A percentile compares a stretch with the other conserved stretches of the same genome.
These are phyloP conservation scores for Mycteria americana DNA, from an alignment of 2,797 vertebrate species.

Conservation along the genomic window DNA sequence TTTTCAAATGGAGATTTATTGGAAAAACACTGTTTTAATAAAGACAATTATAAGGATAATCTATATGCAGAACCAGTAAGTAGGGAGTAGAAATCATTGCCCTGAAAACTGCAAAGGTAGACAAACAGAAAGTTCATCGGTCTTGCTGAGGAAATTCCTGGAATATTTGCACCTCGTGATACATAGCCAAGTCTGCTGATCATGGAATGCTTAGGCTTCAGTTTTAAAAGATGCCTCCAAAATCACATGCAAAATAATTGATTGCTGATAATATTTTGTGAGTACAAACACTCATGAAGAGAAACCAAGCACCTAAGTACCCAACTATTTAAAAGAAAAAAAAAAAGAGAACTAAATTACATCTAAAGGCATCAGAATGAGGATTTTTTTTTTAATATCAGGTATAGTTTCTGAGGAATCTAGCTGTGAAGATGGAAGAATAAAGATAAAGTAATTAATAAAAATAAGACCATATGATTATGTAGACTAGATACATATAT, in stretches of 20 bases:
- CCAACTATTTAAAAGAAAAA: neutral
- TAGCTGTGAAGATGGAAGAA: neutral
- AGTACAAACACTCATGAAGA: neutral
- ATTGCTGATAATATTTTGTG: neutral
- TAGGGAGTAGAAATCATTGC: neutral
- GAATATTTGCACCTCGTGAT: slow-evolving; percentile 40
- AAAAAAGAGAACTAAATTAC: neutral
- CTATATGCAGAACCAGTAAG: neutral
- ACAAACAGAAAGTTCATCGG: neutral
- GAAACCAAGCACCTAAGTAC: neutral
- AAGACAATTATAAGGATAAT: neutral
- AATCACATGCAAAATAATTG: neutral
- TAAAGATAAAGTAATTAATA: neutral
- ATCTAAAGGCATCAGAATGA: neutral
- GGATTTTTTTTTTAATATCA: neutral
- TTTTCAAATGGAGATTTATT: neutral
- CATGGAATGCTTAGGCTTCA: neutral
- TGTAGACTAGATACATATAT: neutral
- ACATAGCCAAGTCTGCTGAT: neutral
- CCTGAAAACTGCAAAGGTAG: neutral
- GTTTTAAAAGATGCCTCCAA: neutral
- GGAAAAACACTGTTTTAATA: neutral
- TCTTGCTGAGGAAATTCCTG: slow-evolving; percentile 34
- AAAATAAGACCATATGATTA: neutral
- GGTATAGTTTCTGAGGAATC: neutral